These are phyloP conservation scores for Stichopus chloronotus DNA, from an alignment of 35 echinoderm and acorn worm genomes.

Conservation along the genomic window DNA sequence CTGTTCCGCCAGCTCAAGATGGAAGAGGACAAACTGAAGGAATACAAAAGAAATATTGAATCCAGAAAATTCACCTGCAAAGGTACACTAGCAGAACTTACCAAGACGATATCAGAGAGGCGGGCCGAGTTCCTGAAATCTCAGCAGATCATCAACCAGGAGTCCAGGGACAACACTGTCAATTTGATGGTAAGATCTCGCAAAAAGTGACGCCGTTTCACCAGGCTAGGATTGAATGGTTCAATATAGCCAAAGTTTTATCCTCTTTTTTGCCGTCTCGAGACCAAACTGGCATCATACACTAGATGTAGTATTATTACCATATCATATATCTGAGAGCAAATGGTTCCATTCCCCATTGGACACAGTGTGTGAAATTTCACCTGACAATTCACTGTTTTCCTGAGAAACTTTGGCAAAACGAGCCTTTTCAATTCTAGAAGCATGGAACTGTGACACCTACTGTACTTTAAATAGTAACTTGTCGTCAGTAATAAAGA, in stretches of 20 bases:
- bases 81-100: slow-evolving; percentile 3
- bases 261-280: neutral
- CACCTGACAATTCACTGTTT: too few relatives aligned
- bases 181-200: slow-evolving; percentile 28
- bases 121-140: neutral
- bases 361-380: too few relatives aligned
- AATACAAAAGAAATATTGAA: slow-evolving; percentile 25
- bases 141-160: slow-evolving; percentile 1
- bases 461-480: too few relatives aligned
- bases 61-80: slow-evolving; percentile 48
- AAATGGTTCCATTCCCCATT: too few relatives aligned
- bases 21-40: slow-evolving; percentile 35
- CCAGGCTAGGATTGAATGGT: too few relatives aligned
- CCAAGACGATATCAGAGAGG: slow-evolving; percentile 46
- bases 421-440: too few relatives aligned
- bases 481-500: too few relatives aligned
- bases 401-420: too few relatives aligned
- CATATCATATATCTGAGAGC: too few relatives aligned
- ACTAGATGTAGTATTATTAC: too few relatives aligned
- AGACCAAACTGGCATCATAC: neutral
- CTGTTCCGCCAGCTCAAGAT: slow-evolving; percentile 16
- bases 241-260: neutral
- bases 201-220: neutral
- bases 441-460: too few relatives aligned
- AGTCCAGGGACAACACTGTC: slow-evolving; percentile 20